These are phyloP conservation scores for Pherbina coryleti DNA, from an alignment of 2,888 invertebrate species.

Conservation along the genomic window DNA sequence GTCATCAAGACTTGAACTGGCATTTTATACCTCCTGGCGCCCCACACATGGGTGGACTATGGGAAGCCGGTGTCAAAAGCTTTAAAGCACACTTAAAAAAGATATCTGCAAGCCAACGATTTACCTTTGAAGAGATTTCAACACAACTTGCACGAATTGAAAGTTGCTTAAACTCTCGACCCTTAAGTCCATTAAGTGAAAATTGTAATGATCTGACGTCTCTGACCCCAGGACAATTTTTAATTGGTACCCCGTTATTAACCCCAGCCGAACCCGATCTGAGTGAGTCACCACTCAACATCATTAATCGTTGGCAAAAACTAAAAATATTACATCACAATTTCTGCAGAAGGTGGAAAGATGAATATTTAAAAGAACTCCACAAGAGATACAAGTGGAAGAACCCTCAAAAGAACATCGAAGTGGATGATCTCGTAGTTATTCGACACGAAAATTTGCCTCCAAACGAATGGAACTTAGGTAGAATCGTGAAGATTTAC, in stretches of 20 bases:
- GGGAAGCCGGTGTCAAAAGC: too few species aligned
- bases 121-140: constrained; percentile 42
- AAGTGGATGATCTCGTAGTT: too few species aligned
- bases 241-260: constrained; percentile 37
- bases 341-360: too few species aligned
- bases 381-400: too few species aligned
- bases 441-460: too few species aligned
- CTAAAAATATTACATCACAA: too few species aligned
- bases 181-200: constrained; percentile 21
- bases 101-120: constrained; percentile 28
- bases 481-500: too few species aligned
- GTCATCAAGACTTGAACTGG: constrained; percentile 29
- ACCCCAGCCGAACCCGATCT: constrained; percentile 29
- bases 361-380: too few species aligned
- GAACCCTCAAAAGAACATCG: too few species aligned
- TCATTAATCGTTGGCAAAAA: too few species aligned
- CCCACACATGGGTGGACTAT: too few species aligned
- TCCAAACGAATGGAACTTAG: too few species aligned
- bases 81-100: constrained; percentile 11
- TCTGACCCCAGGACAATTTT: constrained; percentile 37
- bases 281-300: constrained; percentile 14
- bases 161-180: constrained; percentile 37
- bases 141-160: constrained; percentile 8
- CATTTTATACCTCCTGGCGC: constrained; percentile 35
- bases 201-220: constrained; percentile 2